These are phyloP conservation scores for Streblospio benedicti DNA, from an alignment of 1,140 invertebrate species.

Conservation along the genomic window DNA sequence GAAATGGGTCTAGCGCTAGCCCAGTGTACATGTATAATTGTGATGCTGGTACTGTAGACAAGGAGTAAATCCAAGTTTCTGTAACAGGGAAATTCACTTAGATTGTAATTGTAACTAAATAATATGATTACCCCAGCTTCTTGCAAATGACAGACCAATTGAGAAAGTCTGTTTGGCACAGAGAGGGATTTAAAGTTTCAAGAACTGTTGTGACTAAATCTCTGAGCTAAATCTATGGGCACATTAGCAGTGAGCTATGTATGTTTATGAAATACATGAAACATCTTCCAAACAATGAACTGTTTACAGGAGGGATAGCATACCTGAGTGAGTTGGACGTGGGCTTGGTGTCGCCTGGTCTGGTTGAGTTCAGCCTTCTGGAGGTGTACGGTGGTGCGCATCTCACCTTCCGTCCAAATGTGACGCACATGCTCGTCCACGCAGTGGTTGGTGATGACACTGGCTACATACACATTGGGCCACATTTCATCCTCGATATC, in stretches of 20 bases:
- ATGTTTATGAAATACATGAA: background rate
- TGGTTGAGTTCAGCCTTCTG: constrained; percentile 29
- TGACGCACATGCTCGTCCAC: constrained; percentile 20
- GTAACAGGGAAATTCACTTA: too few relatives aligned
- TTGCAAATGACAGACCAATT: background rate
- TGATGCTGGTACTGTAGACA: too few relatives aligned
- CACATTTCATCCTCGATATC: constrained; percentile 24
- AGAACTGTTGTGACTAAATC: background rate
- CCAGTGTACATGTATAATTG: too few relatives aligned
- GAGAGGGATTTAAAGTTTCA: background rate
- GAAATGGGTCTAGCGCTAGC: too few relatives aligned
- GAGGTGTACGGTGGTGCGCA: constrained; percentile 33
- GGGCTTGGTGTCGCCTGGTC: constrained; percentile 21
- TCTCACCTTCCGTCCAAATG: constrained; percentile 22
- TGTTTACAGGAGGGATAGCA: constrained; percentile 25
- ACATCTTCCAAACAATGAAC: background rate
- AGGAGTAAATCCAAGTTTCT: too few relatives aligned
- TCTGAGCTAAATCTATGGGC: background rate
- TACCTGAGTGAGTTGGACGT: constrained; percentile 20
- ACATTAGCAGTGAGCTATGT: background rate
- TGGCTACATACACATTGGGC: constrained; percentile 29
- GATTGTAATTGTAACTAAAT: too few relatives aligned
- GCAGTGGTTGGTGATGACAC: constrained; percentile 32
- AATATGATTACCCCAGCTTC: too few relatives aligned
- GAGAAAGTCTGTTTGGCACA: background rate